Evolutionary conservation across 2,888 invertebrate species (phyloP).

Genomic region (Adela reaumurella): DNA sequence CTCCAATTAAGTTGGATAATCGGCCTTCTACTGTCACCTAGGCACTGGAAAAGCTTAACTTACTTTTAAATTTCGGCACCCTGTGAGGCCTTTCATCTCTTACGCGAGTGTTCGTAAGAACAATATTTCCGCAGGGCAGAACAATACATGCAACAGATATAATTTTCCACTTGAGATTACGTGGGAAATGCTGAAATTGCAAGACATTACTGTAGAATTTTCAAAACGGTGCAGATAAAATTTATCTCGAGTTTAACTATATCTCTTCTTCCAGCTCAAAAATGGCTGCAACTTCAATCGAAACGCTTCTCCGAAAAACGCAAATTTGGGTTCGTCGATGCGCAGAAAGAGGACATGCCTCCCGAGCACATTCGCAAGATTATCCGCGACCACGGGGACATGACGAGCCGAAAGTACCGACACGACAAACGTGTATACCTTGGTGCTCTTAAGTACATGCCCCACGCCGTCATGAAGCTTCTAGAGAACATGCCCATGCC

Average conservation of each 20-base stretch:
- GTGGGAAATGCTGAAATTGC: slow-evolving; percentile 40
- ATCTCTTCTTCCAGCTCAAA: slow-evolving; percentile 73
- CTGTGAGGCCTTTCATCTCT: background rate
- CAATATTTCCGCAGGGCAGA: slow-evolving; percentile 4
- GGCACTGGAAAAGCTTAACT: too few species aligned
- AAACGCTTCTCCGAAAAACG: slow-evolving; percentile 97
- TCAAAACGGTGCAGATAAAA: too few species aligned
- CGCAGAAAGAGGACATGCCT: slow-evolving; percentile 99
- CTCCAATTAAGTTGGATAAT: too few species aligned
- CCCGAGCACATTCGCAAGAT: slow-evolving; percentile 99
- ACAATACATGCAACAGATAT: slow-evolving; percentile 20
- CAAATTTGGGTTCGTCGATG: slow-evolving; percentile 98
- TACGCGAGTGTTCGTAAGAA: background rate
- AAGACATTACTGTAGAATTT: too few species aligned
- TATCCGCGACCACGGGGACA: slow-evolving; percentile 98
- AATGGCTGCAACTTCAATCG: slow-evolving; percentile 99
- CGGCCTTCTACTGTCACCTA: too few species aligned
- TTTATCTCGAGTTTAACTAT: too few species aligned
- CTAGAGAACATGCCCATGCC: slow-evolving; percentile 99
- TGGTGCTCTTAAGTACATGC: slow-evolving; percentile 99
- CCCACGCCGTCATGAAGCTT: slow-evolving; percentile 98
- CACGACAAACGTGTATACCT: slow-evolving; percentile 98
- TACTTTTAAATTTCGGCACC: too few species aligned
- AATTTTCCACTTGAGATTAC: slow-evolving; percentile 24
- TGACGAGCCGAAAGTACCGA: slow-evolving; percentile 98